These are phyloP conservation scores for Stictonetta naevosa DNA, from an alignment of 2,113 vertebrate species.

Conservation along the genomic window DNA sequence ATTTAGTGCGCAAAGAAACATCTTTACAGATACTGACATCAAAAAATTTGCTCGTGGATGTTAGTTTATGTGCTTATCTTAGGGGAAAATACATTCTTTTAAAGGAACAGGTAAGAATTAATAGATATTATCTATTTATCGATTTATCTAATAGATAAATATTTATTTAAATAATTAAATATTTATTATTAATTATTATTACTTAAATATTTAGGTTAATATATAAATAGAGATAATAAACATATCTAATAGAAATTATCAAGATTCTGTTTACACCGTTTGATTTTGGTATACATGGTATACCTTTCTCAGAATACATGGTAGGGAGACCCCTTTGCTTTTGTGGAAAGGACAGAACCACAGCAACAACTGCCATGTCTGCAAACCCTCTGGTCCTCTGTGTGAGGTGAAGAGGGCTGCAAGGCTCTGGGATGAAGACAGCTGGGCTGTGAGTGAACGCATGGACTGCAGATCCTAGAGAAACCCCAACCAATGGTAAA, in stretches of 20 bases:
- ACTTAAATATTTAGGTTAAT: no score
- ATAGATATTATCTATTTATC: no score
- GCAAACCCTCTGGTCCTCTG: neutral
- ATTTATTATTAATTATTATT: no score
- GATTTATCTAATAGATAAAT: no score
- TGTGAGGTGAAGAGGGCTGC: neutral
- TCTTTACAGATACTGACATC: rapidly evolving
- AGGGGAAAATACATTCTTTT: neutral
- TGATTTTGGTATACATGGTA: neutral
- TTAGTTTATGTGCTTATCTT: rapidly evolving
- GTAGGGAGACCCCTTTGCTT: neutral
- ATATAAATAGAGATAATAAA: no score
- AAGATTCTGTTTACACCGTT: neutral
- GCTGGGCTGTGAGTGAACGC: neutral
- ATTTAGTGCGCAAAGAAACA: neutral
- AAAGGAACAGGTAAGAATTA: neutral
- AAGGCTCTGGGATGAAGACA: neutral
- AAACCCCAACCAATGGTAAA: neutral
- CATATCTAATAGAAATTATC: no score
- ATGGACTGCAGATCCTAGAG: neutral
- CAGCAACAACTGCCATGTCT: rapidly evolving
- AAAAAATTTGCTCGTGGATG: neutral
- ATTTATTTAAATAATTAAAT: no score
- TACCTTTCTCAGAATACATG: neutral
- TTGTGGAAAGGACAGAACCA: neutral